Evolutionary conservation across 2,888 invertebrate genomes (phyloP).

Genomic region (Erannis defoliaria): DNA sequence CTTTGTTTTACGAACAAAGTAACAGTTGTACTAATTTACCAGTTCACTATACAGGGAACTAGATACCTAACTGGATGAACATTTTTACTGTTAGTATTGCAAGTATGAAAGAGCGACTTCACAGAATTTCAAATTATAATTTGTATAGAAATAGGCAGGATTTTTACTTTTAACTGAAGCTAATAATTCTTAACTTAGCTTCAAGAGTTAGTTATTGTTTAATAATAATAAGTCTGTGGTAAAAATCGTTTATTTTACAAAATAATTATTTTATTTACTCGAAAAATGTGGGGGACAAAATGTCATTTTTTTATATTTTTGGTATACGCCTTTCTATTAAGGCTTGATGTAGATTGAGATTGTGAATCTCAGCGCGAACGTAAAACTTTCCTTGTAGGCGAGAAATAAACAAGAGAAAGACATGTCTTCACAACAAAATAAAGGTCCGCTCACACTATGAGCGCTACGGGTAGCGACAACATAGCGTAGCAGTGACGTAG

Average conservation of each 20-base stretch:
- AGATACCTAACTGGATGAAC: not conserved
- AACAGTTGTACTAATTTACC: not conserved
- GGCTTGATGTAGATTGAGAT: slow-evolving; percentile 33
- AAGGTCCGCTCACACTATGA: not conserved
- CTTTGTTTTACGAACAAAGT: not conserved
- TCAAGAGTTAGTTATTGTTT: not conserved
- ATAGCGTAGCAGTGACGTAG: not conserved
- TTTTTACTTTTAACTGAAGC: too few species aligned
- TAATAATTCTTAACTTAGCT: not conserved
- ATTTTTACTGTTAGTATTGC: too few species aligned
- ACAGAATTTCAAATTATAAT: too few species aligned
- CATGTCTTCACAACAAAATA: slow-evolving; percentile 13
- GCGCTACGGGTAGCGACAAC: not conserved
- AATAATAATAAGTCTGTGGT: too few species aligned
- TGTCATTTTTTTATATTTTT: slow-evolving; percentile 14
- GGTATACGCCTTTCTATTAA: slow-evolving; percentile 32
- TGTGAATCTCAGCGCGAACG: slow-evolving; percentile 24
- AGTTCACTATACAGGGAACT: not conserved
- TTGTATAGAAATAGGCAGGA: too few species aligned
- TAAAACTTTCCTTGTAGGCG: slow-evolving; percentile 23
- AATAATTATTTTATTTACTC: too few species aligned
- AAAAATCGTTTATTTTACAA: too few species aligned
- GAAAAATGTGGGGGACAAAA: not conserved
- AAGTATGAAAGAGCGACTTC: too few species aligned
- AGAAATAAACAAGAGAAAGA: slow-evolving; percentile 13